Percentiles rank a stretch among this genome's conserved stretches.
Evolutionary conservation across 2,113 vertebrate species (phyloP).

Genomic region (Acrocephalus kingi): DNA sequence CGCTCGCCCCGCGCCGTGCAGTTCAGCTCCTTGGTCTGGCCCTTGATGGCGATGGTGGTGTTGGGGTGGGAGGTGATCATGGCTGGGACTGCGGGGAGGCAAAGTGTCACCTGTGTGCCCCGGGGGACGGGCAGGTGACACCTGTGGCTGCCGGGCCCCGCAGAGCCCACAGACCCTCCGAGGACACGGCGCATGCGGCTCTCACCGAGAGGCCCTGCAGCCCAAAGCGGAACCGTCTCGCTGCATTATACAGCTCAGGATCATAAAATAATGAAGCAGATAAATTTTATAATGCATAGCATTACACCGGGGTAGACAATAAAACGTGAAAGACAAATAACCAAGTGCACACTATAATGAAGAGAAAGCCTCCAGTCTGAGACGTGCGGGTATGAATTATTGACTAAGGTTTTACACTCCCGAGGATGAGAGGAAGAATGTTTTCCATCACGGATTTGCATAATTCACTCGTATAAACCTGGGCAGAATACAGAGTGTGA

Average conservation of each 20-base stretch:
- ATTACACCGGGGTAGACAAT: slow-evolving; percentile 76
- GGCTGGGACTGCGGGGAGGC: slow-evolving; percentile 82
- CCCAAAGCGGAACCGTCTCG: neutral
- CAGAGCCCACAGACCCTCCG: fast-evolving
- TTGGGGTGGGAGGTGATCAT: slow-evolving; percentile 99
- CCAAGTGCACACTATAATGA: slow-evolving; percentile 75
- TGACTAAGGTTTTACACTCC: slow-evolving; percentile 83
- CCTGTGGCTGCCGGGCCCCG: neutral
- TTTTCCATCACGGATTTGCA: slow-evolving; percentile 83
- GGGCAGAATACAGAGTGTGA: slow-evolving; percentile 75
- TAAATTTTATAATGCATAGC: slow-evolving; percentile 79
- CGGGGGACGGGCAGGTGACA: fast-evolving
- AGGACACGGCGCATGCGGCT: neutral
- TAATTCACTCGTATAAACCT: slow-evolving; percentile 81
- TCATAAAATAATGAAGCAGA: slow-evolving; percentile 78
- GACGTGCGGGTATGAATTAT: slow-evolving; percentile 80
- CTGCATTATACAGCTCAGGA: slow-evolving; percentile 39
- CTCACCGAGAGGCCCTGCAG: neutral
- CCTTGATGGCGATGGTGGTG: slow-evolving; percentile 98
- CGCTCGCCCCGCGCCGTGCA: slow-evolving; percentile 94
- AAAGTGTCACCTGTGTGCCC: fast-evolving
- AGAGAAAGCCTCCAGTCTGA: slow-evolving; percentile 79
- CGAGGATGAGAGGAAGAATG: slow-evolving; percentile 80
- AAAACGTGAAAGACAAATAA: slow-evolving; percentile 80
- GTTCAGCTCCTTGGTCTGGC: slow-evolving; percentile 94